These are phyloP conservation scores for Pseudococcus viburni DNA, from an alignment of 2,888 invertebrate species.

Conservation along the genomic window DNA sequence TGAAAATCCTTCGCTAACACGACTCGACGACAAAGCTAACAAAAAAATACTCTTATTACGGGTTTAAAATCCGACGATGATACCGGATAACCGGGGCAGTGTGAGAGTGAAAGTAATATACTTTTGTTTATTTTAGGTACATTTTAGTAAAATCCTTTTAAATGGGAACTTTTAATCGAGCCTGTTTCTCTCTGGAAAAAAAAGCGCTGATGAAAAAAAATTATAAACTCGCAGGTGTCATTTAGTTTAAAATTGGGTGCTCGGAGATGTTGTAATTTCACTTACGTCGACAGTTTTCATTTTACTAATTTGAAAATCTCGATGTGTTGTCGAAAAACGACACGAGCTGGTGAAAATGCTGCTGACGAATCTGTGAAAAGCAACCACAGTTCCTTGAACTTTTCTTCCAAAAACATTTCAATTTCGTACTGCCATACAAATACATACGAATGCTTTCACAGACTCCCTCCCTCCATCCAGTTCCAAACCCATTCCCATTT, in stretches of 20 bases:
- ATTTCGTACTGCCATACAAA: not conserved
- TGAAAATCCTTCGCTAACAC: not conserved
- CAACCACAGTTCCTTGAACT: constrained; percentile 17
- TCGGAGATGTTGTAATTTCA: not conserved
- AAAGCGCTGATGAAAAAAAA: not conserved
- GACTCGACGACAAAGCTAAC: constrained; percentile 7
- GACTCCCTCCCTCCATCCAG: not conserved
- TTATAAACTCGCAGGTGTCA: not conserved
- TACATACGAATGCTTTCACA: constrained; percentile 8
- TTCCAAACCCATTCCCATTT: constrained; percentile 1
- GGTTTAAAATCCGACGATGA: not conserved
- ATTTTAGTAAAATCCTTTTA: no score
- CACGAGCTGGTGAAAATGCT: not conserved
- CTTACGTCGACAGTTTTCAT: constrained; percentile 9
- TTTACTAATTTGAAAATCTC: constrained; percentile 12
- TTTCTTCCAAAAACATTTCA: constrained; percentile 25
- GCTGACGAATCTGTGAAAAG: not conserved
- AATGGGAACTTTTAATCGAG: not conserved
- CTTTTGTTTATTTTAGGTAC: no score
- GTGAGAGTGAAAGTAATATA: not conserved
- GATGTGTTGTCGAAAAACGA: not conserved
- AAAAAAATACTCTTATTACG: constrained; percentile 13
- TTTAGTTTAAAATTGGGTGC: not conserved
- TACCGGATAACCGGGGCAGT: not conserved
- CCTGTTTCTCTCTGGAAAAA: not conserved